Percentiles rank a stretch among this genome's conserved stretches.
These are phyloP conservation scores for Plectus sambesii DNA, from an alignment of 1,140 invertebrate species.

Conservation along the genomic window DNA sequence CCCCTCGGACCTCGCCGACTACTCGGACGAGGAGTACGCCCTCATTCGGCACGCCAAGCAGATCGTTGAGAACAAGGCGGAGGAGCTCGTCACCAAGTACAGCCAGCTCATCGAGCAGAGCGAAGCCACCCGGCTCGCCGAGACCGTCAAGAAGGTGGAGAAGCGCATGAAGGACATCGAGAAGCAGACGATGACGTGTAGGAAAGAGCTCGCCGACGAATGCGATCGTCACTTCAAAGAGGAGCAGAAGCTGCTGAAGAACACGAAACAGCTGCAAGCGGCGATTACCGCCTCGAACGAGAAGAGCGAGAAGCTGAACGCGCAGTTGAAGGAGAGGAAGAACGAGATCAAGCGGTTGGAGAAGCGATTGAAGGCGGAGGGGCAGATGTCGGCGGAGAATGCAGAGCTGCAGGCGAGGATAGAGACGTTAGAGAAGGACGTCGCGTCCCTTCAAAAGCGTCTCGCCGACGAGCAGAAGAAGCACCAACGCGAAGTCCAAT, in stretches of 20 bases:
- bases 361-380: conserved; percentile 32
- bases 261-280: not conserved
- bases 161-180: conserved; percentile 1
- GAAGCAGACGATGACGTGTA: not conserved
- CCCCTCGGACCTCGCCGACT: not conserved
- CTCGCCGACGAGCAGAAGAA: conserved; percentile 27
- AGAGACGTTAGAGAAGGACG: conserved; percentile 22
- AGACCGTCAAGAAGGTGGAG: not conserved
- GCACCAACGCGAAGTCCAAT: conserved; percentile 31
- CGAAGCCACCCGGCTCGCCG: not conserved
- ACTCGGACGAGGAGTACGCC: not conserved
- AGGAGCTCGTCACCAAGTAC: not conserved
- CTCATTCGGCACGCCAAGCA: not conserved
- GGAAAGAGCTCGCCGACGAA: not conserved
- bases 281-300: too few relatives aligned
- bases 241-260: not conserved
- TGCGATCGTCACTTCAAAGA: not conserved
- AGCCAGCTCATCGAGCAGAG: not conserved
- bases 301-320: conserved; percentile 24
- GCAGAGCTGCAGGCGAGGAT: conserved; percentile 24
- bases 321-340: conserved; percentile 27
- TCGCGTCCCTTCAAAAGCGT: conserved; percentile 21
- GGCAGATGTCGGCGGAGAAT: conserved; percentile 26
- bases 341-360: conserved; percentile 34
- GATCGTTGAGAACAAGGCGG: not conserved